Percentiles rank a stretch among this genome's conserved stretches.
phyloP scores from a whole-genome alignment of 2,888 invertebrate genomes.

The Drosophila yooni region DNA sequence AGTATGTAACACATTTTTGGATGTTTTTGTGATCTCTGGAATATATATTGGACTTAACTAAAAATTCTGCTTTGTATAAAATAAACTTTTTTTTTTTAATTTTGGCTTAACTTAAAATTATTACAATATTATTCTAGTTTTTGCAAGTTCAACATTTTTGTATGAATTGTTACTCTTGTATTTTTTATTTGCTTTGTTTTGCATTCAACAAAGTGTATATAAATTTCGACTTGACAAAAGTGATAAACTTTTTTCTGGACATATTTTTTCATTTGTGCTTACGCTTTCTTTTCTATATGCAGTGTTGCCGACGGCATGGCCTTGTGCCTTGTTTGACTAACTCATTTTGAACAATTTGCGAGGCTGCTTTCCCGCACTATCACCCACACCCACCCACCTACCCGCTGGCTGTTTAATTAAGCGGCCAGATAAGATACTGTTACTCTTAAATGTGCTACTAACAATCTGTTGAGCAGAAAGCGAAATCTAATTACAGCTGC shows the following conservation, averaged over 20 bases:
- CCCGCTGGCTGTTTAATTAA: constrained; percentile 67
- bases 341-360: constrained; percentile 79
- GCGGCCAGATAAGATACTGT: constrained; percentile 73
- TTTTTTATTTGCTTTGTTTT: background rate
- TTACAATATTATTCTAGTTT: background rate
- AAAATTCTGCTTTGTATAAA: background rate
- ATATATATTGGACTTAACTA: rapidly evolving
- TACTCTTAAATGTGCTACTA: constrained; percentile 59
- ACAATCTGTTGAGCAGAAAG: constrained; percentile 59
- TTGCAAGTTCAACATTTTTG: background rate
- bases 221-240: background rate
- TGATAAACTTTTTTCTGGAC: background rate
- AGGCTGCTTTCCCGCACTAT: constrained; percentile 11
- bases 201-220: constrained; percentile 12
- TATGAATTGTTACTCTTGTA: background rate
- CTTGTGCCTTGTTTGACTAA: constrained; percentile 78
- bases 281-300: constrained; percentile 48
- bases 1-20: background rate
- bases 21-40: background rate
- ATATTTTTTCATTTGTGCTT: constrained; percentile 49
- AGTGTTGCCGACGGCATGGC: constrained; percentile 53
- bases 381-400: background rate
- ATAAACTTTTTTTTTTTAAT: background rate
- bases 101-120: background rate
- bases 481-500: constrained; percentile 67